These are phyloP conservation scores for Calosoma granatense DNA, from an alignment of 1,140 invertebrate species.

Conservation along the genomic window DNA sequence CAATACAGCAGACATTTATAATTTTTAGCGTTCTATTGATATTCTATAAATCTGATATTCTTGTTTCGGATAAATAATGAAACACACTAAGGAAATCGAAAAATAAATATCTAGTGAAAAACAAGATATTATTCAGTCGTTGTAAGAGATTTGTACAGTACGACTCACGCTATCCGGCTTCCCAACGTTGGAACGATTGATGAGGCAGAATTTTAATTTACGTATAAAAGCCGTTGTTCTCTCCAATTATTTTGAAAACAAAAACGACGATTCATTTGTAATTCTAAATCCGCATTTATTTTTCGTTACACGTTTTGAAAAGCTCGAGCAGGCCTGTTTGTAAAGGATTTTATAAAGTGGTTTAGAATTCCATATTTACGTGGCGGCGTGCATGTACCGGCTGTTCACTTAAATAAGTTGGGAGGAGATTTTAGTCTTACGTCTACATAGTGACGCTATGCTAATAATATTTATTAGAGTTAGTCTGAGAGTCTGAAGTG, in stretches of 20 bases:
- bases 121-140: too few relatives aligned
- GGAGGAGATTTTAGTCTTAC: background rate
- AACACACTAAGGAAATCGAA: too few relatives aligned
- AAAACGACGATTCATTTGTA: constrained; percentile 5
- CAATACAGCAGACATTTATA: too few relatives aligned
- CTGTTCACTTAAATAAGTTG: background rate
- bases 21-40: too few relatives aligned
- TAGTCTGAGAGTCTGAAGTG: background rate
- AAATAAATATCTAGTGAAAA: too few relatives aligned
- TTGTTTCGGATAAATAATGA: too few relatives aligned
- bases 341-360: background rate
- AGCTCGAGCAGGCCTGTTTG: background rate
- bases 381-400: background rate
- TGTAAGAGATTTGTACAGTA: too few relatives aligned
- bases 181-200: too few relatives aligned
- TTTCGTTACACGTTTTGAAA: background rate
- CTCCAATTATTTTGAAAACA: background rate
- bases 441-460: background rate
- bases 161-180: too few relatives aligned
- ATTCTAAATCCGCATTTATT: constrained; percentile 1
- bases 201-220: background rate
- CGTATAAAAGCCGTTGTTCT: background rate
- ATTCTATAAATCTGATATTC: too few relatives aligned
- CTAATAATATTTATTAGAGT: constrained; percentile 6
- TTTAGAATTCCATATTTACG: background rate